Conservation (phyloP, 2,888 invertebrate species). For the Metellina segmentata region DNA sequence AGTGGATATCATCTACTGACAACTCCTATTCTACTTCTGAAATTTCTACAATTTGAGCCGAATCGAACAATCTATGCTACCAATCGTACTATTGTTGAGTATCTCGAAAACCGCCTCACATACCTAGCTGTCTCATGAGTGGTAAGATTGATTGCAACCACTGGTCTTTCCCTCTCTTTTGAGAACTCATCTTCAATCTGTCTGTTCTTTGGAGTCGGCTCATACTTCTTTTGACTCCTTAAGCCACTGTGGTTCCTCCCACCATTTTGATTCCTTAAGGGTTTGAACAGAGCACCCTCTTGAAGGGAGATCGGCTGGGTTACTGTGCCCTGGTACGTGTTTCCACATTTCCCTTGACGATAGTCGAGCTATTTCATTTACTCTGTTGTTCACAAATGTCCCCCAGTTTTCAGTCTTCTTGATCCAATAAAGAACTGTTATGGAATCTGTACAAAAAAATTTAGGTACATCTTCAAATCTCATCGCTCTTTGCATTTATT, state of each 20-base stretch:
- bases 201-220: neutral
- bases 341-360: neutral
- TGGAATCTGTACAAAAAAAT: slow-evolving; percentile 12
- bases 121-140: too few species aligned
- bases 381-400: slow-evolving; percentile 78
- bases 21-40: too few species aligned
- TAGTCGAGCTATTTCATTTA: slow-evolving; percentile 78
- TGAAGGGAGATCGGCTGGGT: too few species aligned
- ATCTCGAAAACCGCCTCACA: too few species aligned
- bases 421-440: slow-evolving; percentile 77
- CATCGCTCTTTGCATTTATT: too few species aligned
- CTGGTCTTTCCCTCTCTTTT: neutral
- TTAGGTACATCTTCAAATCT: neutral
- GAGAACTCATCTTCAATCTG: neutral
- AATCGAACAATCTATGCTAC: too few species aligned
- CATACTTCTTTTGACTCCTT: too few species aligned
- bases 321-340: neutral
- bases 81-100: too few species aligned
- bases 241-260: neutral
- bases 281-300: too few species aligned
- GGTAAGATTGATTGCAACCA: neutral
- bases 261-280: neutral
- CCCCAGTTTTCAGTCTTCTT: slow-evolving; percentile 76
- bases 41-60: too few species aligned
- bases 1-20: too few species aligned